Evolutionary conservation across 2,888 invertebrate genomes (phyloP), one percentile per base, ranked within the genome.

Genomic region (Leucophenga montana): DNA sequence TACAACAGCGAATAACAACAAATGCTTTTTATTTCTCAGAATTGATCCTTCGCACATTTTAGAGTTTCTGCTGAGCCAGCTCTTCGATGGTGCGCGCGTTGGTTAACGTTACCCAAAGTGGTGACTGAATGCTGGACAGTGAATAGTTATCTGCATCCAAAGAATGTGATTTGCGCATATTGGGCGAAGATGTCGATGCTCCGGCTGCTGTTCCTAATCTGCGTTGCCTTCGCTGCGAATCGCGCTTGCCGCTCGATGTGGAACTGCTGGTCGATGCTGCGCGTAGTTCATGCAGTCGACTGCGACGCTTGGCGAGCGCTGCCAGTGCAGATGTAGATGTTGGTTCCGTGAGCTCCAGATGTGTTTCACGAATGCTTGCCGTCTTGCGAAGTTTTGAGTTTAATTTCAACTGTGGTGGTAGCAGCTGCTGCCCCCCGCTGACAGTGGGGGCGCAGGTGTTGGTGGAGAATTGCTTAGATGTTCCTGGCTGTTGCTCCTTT

Each of bases 71-170:
- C 59, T 82, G 81, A 13, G 87, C 84, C 73, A 87, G 78, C 75
- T 89, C 88, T 76, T 85, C 88, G 73, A 90, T 88, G 69, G 91
- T 89, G 84, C 94, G 93, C 83, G 93, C 94, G 84, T 92, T 92
- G 68, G 95, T 95, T 79, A 95, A 91, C 67, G 95, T 93, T 66
- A 94, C 94, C 95, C 95, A 95, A 76, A 95, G 90, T 65, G 95
- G 95, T 74, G 94, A 94, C 83, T 93, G 93, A 88, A 91, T 92
- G 70, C 91, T 90, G 48, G 90, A 87, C 72, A 86, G 68, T 11
- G 87, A 83, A 66, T 77, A 87, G 33, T 79, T 75, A 22, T 86
- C 84, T 64, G 85, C 78, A 67, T 86, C 87, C 48, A 87, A 66
- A 0, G 85, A 86, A 39, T 80, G 80, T 3, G 86, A 85, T 65